These are phyloP conservation scores for Hoplodrina ambigua DNA, from an alignment of 2,888 invertebrate genomes.

Conservation along the genomic window DNA sequence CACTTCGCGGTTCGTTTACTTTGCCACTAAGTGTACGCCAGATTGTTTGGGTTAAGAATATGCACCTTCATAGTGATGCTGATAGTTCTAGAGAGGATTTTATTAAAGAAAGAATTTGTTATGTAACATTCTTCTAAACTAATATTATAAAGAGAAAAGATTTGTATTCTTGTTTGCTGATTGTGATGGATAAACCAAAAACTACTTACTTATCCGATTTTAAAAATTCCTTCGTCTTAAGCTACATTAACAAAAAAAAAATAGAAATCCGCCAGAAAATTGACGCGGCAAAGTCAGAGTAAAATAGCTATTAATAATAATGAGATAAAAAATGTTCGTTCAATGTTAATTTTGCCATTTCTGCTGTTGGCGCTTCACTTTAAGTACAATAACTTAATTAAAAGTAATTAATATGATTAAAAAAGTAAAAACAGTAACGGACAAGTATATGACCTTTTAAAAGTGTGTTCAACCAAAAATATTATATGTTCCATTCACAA, in stretches of 20 bases:
- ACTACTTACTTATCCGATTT: no score
- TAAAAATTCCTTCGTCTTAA: no score
- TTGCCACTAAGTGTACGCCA: conserved; percentile 70
- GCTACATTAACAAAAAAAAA: no score
- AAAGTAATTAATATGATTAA: conserved; percentile 1
- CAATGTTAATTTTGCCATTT: not conserved
- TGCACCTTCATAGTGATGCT: conserved; percentile 58
- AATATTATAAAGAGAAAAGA: no score
- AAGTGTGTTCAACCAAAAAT: not conserved
- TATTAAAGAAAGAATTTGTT: not conserved
- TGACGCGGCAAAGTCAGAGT: no score
- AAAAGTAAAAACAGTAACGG: not conserved
- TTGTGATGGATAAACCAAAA: no score
- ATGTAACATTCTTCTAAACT: not conserved
- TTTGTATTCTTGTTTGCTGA: no score
- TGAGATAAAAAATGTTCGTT: not conserved
- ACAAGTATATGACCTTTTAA: not conserved
- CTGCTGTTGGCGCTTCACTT: not conserved
- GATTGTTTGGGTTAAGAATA: conserved; percentile 70
- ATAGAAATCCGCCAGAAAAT: no score
- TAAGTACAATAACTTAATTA: not conserved
- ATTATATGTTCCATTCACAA: not conserved
- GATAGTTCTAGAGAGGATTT: conserved; percentile 8
- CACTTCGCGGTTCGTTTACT: conserved; percentile 75
- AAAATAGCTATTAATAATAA: not conserved